Evolutionary conservation across 64 coral and sea anemone genomes (phyloP).

Genomic region (Orbicella faveolata): DNA sequence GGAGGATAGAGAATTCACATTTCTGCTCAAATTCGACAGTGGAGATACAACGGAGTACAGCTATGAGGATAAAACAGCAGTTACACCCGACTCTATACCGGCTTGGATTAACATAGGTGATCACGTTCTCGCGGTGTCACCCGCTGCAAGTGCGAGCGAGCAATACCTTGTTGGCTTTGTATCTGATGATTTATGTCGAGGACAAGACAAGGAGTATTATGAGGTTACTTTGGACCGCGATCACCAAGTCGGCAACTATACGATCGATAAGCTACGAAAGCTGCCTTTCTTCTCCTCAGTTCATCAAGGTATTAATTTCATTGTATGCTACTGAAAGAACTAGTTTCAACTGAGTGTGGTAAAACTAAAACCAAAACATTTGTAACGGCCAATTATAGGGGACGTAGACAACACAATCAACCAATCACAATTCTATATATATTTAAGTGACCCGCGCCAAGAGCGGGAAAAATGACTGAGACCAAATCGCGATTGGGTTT

Average conservation of each 20-base stretch:
- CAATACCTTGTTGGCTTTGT: constrained; percentile 31
- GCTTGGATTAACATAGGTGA: constrained; percentile 20
- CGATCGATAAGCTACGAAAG: neutral
- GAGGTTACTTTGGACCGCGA: constrained; percentile 8
- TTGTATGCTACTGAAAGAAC: neutral
- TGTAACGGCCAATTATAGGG: too few species aligned
- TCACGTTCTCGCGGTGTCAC: constrained; percentile 1
- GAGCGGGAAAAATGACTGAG: too few species aligned
- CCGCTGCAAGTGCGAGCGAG: neutral
- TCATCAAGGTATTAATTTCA: neutral
- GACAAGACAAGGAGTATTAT: neutral
- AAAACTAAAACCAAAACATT: too few species aligned
- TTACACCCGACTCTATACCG: neutral
- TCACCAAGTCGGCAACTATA: neutral
- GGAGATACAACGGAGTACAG: constrained; percentile 17
- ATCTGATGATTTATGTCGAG: neutral
- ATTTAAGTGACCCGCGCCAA: too few species aligned
- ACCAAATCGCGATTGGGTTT: too few species aligned
- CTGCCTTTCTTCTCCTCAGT: constrained; percentile 19
- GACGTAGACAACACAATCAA: too few species aligned
- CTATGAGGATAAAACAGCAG: neutral
- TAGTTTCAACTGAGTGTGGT: too few species aligned
- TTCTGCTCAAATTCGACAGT: neutral
- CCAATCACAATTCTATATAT: too few species aligned
- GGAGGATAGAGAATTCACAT: neutral